phyloP scores from a whole-genome alignment of 2,888 invertebrate species.

The Cheilosia impressa region DNA sequence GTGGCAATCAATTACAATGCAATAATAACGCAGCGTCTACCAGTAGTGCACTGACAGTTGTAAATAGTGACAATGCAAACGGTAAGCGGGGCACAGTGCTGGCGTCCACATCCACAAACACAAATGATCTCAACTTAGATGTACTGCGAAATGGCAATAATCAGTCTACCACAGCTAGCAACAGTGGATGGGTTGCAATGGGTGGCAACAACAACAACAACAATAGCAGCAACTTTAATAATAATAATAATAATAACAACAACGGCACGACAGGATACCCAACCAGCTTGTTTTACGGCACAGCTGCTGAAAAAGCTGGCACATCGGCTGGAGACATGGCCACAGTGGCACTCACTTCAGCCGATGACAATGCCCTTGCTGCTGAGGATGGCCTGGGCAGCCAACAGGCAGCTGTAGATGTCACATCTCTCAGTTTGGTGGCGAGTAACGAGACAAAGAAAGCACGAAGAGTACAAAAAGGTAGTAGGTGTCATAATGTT shows the following conservation, averaged over 20 bases:
- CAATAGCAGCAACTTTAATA: conserved; percentile 1
- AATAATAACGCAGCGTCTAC: conserved; percentile 46
- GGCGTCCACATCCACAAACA: conserved; percentile 49
- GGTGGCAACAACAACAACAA: conserved; percentile 3
- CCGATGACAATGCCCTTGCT: conserved; percentile 19
- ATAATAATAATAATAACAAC: conserved; percentile 19
- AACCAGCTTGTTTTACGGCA: conserved; percentile 62
- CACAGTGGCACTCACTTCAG: conserved; percentile 1
- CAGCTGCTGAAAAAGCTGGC: conserved; percentile 50
- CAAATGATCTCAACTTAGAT: conserved; percentile 71
- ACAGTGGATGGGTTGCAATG: conserved; percentile 51
- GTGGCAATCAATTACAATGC: conserved; percentile 64
- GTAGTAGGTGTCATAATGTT: conserved; percentile 82
- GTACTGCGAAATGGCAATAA: conserved; percentile 48
- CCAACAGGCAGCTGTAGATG: conserved; percentile 72
- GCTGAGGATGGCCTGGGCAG: conserved; percentile 40
- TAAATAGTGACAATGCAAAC: conserved; percentile 37
- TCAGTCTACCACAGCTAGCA: conserved; percentile 26
- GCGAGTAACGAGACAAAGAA: conserved; percentile 81
- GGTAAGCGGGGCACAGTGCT: conserved; percentile 52
- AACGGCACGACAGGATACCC: conserved; percentile 50
- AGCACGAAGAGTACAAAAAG: conserved; percentile 84
- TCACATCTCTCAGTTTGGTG: conserved; percentile 76
- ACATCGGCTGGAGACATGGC: conserved; percentile 33
- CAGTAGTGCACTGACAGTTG: conserved; percentile 37